Conservation (phyloP, 2,113 vertebrate species). For the Scolopax mira region DNA sequence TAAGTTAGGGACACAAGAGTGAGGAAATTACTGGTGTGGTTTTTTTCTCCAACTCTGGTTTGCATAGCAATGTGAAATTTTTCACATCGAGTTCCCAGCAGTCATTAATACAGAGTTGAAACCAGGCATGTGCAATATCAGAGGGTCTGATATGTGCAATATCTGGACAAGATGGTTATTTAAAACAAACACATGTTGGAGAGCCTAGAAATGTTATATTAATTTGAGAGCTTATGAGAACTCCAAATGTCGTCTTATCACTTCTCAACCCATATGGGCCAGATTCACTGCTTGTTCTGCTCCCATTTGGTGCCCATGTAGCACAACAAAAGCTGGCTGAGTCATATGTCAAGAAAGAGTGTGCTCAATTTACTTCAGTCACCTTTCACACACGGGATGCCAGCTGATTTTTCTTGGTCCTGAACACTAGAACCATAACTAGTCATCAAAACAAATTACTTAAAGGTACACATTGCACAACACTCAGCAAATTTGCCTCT, state of each 20-base stretch:
- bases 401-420: not conserved
- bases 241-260: not conserved
- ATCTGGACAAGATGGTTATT: not conserved
- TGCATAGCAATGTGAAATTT: not conserved
- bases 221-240: not conserved
- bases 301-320: not conserved
- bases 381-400: not conserved
- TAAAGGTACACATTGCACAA: not conserved
- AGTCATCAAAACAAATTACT: not conserved
- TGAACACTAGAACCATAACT: not conserved
- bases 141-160: not conserved
- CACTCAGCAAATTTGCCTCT: not conserved
- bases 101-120: not conserved
- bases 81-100: not conserved
- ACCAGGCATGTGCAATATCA: not conserved
- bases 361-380: not conserved
- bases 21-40: not conserved
- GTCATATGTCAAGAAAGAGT: not conserved
- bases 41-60: not conserved
- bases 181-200: not conserved
- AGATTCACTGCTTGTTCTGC: not conserved
- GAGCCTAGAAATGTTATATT: not conserved
- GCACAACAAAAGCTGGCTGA: not conserved
- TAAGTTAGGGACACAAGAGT: not conserved
- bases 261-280: not conserved